These are phyloP conservation scores for Dolichomitus sp. DNA, from an alignment of 2,888 invertebrate species.

Conservation along the genomic window DNA sequence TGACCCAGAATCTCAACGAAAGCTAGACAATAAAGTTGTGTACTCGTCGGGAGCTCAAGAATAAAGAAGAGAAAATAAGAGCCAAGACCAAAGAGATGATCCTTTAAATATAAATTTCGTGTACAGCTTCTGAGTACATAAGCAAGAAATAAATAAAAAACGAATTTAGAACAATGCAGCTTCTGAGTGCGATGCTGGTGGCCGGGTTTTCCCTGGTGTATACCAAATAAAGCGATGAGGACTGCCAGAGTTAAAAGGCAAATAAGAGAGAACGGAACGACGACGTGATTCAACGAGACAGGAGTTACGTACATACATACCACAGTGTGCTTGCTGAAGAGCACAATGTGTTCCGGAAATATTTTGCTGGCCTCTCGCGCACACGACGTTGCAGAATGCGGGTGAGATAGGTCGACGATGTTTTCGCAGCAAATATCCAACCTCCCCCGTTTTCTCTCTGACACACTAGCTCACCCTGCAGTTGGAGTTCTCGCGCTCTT, in stretches of 20 bases:
- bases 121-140: slow-evolving; percentile 31
- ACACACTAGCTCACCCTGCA: slow-evolving; percentile 22
- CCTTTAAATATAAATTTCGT: slow-evolving; percentile 49
- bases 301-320: slow-evolving; percentile 46
- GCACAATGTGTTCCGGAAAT: slow-evolving; percentile 64
- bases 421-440: slow-evolving; percentile 67
- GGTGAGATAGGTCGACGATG: slow-evolving; percentile 57
- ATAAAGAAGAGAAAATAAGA: slow-evolving; percentile 40
- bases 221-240: slow-evolving; percentile 40
- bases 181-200: slow-evolving; percentile 38
- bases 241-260: slow-evolving; percentile 51
- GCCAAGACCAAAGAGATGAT: slow-evolving; percentile 30
- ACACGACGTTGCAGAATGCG: slow-evolving; percentile 41
- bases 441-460: slow-evolving; percentile 13
- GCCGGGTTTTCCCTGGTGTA: slow-evolving; percentile 36
- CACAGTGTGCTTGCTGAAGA: slow-evolving; percentile 48
- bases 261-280: slow-evolving; percentile 41
- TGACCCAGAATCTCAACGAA: slow-evolving; percentile 3
- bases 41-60: slow-evolving; percentile 11
- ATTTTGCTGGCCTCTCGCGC: slow-evolving; percentile 60
- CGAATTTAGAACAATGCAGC: slow-evolving; percentile 32
- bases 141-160: slow-evolving; percentile 34
- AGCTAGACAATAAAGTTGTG: slow-evolving; percentile 8
- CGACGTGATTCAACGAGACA: slow-evolving; percentile 55
- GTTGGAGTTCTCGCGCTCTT: slow-evolving; percentile 11